A percentile compares a stretch with the other conserved stretches of the same genome.
phyloP scores from a whole-genome alignment of 2,113 vertebrate genomes.

The Apus apus region DNA sequence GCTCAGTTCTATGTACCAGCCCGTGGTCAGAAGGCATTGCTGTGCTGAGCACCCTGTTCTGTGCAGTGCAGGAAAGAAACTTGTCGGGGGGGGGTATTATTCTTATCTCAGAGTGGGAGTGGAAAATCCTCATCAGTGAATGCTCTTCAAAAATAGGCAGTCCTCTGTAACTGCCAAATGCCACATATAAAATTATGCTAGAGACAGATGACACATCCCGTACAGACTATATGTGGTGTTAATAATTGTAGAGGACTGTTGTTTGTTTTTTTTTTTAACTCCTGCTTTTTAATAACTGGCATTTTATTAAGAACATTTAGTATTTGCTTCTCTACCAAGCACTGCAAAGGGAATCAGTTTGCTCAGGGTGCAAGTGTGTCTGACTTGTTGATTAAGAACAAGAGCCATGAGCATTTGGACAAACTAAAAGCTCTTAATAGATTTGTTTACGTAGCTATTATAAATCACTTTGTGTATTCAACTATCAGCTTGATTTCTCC shows the following conservation, averaged over 20 bases:
- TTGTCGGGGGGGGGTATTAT: not conserved
- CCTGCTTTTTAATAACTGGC: constrained; percentile 9
- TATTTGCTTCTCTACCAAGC: not conserved
- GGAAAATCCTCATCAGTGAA: constrained; percentile 21
- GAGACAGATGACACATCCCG: not conserved
- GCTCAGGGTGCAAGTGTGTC: not conserved
- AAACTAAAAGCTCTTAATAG: not conserved
- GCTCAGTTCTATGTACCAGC: not conserved
- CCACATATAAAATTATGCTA: not conserved
- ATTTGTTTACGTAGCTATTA: not conserved
- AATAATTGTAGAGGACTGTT: not conserved
- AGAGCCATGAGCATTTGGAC: not conserved
- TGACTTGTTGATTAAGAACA: not conserved
- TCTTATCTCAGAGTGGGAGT: constrained; percentile 2
- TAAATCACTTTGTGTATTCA: not conserved
- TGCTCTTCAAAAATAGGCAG: constrained; percentile 11
- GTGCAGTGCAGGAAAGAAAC: not conserved
- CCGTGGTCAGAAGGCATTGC: not conserved
- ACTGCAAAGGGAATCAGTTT: not conserved
- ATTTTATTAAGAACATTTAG: not conserved
- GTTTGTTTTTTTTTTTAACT: not conserved
- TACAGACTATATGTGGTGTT: not conserved
- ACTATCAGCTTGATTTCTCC: not conserved
- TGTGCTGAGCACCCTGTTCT: not conserved
- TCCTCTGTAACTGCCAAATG: not conserved